phyloP scores from a whole-genome alignment of 2,888 invertebrate species.

The Nomada ruficornis region DNA sequence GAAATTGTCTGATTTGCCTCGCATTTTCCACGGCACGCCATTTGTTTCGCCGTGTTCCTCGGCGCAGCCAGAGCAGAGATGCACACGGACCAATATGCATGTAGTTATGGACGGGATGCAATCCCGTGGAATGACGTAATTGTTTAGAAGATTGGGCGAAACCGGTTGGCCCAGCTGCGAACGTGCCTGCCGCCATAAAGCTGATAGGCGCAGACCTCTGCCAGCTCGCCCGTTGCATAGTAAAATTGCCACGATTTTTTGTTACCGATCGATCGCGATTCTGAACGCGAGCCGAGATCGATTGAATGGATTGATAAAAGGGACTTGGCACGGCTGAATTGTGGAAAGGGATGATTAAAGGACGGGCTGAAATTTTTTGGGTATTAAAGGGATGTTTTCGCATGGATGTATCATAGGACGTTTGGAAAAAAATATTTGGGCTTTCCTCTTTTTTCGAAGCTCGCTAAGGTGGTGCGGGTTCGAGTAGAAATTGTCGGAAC shows the following conservation, averaged over 20 bases:
- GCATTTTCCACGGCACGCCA: slow-evolving; percentile 75
- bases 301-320: background rate
- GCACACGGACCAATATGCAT: slow-evolving; percentile 44
- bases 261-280: background rate
- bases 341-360: no score
- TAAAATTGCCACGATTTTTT: slow-evolving; percentile 21
- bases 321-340: no score
- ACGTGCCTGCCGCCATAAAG: slow-evolving; percentile 21
- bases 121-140: slow-evolving; percentile 56
- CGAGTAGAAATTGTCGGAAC: no score
- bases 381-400: no score
- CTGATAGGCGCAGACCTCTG: slow-evolving; percentile 2
- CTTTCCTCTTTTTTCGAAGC: no score
- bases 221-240: background rate
- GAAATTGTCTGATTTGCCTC: slow-evolving; percentile 80
- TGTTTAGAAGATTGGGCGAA: slow-evolving; percentile 53
- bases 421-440: no score
- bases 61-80: slow-evolving; percentile 40
- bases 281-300: background rate
- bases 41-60: slow-evolving; percentile 71
- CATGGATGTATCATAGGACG: no score
- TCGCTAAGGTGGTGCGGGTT: no score
- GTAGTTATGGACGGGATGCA: slow-evolving; percentile 58
- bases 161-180: slow-evolving; percentile 41
- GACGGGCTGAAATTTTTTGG: no score